Evolutionary conservation across 2,113 vertebrate genomes (phyloP).

Genomic region (Sigmodon hispidus): DNA sequence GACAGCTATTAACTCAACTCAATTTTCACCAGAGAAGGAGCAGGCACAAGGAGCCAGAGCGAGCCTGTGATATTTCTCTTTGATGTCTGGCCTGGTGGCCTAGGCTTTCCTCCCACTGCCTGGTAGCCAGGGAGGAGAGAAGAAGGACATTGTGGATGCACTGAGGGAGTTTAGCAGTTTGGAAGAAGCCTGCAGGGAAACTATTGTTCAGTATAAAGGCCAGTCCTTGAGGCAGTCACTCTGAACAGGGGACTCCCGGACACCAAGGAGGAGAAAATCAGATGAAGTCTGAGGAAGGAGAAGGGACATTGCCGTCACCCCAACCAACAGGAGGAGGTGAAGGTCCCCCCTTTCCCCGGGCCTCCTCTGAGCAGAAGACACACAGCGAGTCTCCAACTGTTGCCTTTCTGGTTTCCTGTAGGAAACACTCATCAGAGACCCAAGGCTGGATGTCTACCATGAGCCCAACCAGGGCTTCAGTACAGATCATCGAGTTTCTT

Average conservation of each 20-base stretch:
- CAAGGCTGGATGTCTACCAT: fast-evolving
- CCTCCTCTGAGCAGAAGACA: background rate
- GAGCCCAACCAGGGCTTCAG: background rate
- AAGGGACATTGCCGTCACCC: background rate
- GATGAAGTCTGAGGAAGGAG: background rate
- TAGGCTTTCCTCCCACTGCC: background rate
- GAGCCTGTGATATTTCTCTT: background rate
- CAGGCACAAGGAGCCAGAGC: background rate
- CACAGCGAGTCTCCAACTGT: background rate
- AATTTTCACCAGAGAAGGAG: conserved; percentile 42
- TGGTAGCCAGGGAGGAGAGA: background rate
- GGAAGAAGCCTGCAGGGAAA: conserved; percentile 33
- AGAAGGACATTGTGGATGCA: background rate
- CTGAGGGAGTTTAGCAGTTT: conserved; percentile 5
- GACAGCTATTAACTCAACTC: conserved; percentile 5
- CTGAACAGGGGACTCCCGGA: background rate
- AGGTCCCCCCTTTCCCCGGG: background rate
- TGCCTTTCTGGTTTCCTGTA: background rate
- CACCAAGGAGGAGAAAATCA: background rate
- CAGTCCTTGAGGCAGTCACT: conserved; percentile 48
- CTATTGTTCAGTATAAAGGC: background rate
- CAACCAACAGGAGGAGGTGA: background rate
- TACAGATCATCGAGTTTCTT: background rate
- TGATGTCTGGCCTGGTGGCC: background rate
- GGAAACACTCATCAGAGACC: background rate